Conservation (phyloP, 2,113 vertebrate genomes). For the Macquaria australasica region DNA sequence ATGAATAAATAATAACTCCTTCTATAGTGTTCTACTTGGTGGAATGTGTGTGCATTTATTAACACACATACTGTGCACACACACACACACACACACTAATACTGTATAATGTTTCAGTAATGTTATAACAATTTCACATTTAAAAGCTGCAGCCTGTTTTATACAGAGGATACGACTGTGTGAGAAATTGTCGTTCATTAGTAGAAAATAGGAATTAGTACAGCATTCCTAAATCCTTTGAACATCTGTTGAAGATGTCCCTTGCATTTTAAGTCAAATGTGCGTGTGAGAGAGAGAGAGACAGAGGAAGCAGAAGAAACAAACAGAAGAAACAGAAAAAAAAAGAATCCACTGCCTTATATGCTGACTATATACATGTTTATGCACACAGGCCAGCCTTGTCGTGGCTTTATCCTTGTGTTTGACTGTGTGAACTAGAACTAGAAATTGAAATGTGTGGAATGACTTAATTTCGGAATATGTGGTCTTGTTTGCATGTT, state of each 20-base stretch:
- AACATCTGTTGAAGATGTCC: background rate
- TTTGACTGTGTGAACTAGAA: conserved; percentile 9
- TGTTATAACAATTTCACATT: background rate
- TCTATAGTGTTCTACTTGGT: conserved; percentile 2
- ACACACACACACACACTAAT: background rate
- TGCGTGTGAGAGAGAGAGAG: background rate
- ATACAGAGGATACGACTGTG: background rate
- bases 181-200: background rate
- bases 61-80: background rate
- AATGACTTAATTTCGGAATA: conserved; percentile 27
- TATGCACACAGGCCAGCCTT: background rate
- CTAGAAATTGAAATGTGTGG: conserved; percentile 33
- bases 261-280: conserved; percentile 2
- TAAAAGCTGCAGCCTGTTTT: background rate
- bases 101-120: too few relatives aligned
- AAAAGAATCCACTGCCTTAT: background rate
- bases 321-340: background rate
- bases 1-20: conserved; percentile 2
- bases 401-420: conserved; percentile 19
- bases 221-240: background rate
- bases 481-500: background rate
- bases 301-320: background rate
- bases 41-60: conserved; percentile 19
- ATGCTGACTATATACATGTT: conserved; percentile 8
- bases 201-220: background rate